Percentiles rank a stretch among this genome's conserved stretches.
phyloP scores from a whole-genome alignment of 2,888 invertebrate species.

The Chymomyza caudatula region DNA sequence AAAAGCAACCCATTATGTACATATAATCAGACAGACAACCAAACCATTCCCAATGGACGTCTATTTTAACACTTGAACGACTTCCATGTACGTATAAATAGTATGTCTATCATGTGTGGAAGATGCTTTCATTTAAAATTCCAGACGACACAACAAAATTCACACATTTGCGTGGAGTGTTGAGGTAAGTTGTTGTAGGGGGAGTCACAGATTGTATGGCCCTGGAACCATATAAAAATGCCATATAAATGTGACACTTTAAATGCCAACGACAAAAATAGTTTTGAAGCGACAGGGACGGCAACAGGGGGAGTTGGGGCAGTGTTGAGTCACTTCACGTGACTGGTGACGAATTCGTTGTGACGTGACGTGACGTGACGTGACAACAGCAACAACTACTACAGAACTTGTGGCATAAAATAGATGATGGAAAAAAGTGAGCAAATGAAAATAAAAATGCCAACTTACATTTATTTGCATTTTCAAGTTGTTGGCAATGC shows the following conservation, averaged over 20 bases:
- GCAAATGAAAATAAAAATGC: constrained; percentile 43
- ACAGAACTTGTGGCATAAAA: constrained; percentile 2
- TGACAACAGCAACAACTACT: background rate
- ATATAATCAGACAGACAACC: background rate
- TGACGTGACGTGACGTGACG: constrained; percentile 47
- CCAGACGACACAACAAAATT: constrained; percentile 40
- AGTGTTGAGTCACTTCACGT: constrained; percentile 38
- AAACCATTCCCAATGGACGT: background rate
- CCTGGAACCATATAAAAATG: constrained; percentile 60
- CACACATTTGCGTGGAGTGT: constrained; percentile 43
- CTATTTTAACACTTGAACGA: background rate
- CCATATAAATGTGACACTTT: constrained; percentile 72
- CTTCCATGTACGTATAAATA: background rate
- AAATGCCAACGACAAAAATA: constrained; percentile 72
- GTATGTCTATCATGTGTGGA: constrained; percentile 8
- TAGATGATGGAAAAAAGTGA: background rate
- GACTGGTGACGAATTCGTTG: constrained; percentile 61
- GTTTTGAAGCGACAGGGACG: constrained; percentile 40
- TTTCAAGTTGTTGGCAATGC: constrained; percentile 52
- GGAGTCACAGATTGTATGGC: background rate
- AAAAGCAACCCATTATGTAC: background rate
- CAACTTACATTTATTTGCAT: constrained; percentile 71
- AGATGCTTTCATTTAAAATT: constrained; percentile 55
- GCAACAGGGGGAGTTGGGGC: background rate
- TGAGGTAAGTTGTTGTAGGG: background rate